These are phyloP conservation scores for Pholis gunnellus DNA, from an alignment of 2,113 vertebrate species.

Conservation along the genomic window DNA sequence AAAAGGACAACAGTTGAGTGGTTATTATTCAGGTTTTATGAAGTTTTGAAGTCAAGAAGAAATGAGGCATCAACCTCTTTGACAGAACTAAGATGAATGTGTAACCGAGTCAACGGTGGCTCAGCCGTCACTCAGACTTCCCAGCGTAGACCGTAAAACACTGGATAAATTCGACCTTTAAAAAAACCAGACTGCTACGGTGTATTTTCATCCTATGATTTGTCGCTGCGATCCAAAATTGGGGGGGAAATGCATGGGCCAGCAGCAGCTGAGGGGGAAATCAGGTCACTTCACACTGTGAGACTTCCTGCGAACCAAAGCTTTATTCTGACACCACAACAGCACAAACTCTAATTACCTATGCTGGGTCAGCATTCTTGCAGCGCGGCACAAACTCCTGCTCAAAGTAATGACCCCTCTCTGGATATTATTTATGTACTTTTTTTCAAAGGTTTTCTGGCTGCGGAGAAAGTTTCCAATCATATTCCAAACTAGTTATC, in stretches of 20 bases:
- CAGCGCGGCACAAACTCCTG: constrained; percentile 24
- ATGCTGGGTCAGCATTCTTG: constrained; percentile 64
- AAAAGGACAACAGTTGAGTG: constrained; percentile 33
- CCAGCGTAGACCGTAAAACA: constrained; percentile 25
- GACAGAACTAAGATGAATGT: constrained; percentile 8
- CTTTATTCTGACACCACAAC: constrained; percentile 59
- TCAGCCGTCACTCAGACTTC: constrained; percentile 20
- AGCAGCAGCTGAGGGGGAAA: constrained; percentile 54
- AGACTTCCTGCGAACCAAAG: constrained; percentile 57
- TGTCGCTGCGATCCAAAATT: constrained; percentile 23
- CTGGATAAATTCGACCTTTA: constrained; percentile 43
- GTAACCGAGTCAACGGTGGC: constrained; percentile 14
- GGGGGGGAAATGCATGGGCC: constrained; percentile 11
- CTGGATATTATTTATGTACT: constrained; percentile 32
- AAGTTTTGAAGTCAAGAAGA: constrained; percentile 22
- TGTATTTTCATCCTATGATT: constrained; percentile 33
- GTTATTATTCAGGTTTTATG: constrained; percentile 43
- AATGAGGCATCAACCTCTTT: constrained; percentile 28
- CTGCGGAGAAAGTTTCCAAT: constrained; percentile 8
- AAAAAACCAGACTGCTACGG: constrained; percentile 27
- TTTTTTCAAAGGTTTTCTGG: constrained; percentile 23
- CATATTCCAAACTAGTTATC: background rate
- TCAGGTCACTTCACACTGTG: constrained; percentile 54
- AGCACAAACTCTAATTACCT: constrained; percentile 68
- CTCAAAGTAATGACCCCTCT: constrained; percentile 45